Evolutionary conservation across 2,888 invertebrate species (phyloP).

Genomic region (Athalia rosae): DNA sequence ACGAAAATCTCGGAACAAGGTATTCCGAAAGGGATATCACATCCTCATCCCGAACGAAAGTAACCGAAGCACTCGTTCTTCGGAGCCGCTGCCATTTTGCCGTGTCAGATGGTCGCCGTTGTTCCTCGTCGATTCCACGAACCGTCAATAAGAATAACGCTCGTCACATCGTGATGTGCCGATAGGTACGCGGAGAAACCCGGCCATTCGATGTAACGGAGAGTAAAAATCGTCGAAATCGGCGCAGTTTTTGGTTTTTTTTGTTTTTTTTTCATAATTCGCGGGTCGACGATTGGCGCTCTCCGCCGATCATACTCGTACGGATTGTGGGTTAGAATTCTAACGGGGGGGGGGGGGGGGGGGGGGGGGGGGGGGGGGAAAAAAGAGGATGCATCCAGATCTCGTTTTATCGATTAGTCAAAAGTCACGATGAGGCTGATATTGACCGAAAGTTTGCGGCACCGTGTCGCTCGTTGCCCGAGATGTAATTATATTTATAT

Average conservation of each 20-base stretch:
- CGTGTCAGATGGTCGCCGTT: not conserved
- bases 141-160: conserved; percentile 21
- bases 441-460: not conserved
- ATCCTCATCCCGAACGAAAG: not conserved
- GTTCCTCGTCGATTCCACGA: conserved; percentile 4
- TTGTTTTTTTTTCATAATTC: no score
- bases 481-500: no score
- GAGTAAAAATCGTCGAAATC: no score
- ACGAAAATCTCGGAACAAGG: not conserved
- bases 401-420: conserved; percentile 12
- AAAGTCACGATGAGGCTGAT: not conserved
- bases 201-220: no score
- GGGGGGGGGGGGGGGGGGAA: no score
- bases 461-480: not conserved
- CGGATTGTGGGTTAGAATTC: no score
- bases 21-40: not conserved
- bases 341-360: no score
- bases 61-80: not conserved
- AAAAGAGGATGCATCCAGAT: not conserved
- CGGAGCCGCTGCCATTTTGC: not conserved
- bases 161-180: not conserved
- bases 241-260: no score
- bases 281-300: no score
- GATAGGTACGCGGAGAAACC: no score
- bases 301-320: no score